Evolutionary conservation across 2,797 vertebrate species (phyloP).

Genomic region (Pyrocephalus nanus): DNA sequence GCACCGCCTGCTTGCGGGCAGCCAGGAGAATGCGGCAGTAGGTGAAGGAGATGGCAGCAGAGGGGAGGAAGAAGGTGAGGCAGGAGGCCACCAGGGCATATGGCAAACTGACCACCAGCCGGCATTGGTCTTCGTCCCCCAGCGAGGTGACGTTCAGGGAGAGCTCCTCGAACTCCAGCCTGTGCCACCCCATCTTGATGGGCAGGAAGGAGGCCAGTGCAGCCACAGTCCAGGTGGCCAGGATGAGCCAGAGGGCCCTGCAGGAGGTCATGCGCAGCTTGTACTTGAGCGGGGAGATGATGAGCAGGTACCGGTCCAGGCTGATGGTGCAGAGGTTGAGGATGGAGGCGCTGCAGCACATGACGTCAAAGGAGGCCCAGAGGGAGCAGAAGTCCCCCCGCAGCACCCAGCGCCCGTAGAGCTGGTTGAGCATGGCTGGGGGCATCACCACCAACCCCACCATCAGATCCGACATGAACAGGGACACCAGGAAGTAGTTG

Average conservation of each 20-base stretch:
- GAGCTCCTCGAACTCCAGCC: slow-evolving; percentile 73
- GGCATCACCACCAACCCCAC: slow-evolving; percentile 98
- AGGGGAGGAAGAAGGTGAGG: slow-evolving; percentile 95
- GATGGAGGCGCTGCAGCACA: slow-evolving; percentile 99
- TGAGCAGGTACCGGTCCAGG: slow-evolving; percentile 95
- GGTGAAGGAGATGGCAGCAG: slow-evolving; percentile 94
- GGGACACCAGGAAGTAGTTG: slow-evolving; percentile 95
- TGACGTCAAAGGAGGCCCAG: slow-evolving; percentile 95
- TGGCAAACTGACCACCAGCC: slow-evolving; percentile 89
- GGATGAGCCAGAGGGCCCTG: slow-evolving; percentile 86
- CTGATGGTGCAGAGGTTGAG: slow-evolving; percentile 98
- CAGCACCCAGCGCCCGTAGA: slow-evolving; percentile 92
- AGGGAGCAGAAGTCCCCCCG: slow-evolving; percentile 87
- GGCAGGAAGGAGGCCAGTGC: slow-evolving; percentile 92
- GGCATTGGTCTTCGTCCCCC: slow-evolving; percentile 82
- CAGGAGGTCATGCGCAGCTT: slow-evolving; percentile 92
- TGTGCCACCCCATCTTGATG: slow-evolving; percentile 95
- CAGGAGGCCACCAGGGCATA: slow-evolving; percentile 92
- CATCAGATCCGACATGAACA: slow-evolving; percentile 96
- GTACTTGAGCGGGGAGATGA: slow-evolving; percentile 93
- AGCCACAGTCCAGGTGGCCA: slow-evolving; percentile 89
- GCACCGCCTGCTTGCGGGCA: slow-evolving; percentile 88
- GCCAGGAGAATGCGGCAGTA: slow-evolving; percentile 94
- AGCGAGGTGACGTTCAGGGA: slow-evolving; percentile 62
- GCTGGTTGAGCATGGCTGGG: slow-evolving; percentile 92